Conservation (phyloP, 2,113 vertebrate genomes). For the Pseudopipra pipra region DNA sequence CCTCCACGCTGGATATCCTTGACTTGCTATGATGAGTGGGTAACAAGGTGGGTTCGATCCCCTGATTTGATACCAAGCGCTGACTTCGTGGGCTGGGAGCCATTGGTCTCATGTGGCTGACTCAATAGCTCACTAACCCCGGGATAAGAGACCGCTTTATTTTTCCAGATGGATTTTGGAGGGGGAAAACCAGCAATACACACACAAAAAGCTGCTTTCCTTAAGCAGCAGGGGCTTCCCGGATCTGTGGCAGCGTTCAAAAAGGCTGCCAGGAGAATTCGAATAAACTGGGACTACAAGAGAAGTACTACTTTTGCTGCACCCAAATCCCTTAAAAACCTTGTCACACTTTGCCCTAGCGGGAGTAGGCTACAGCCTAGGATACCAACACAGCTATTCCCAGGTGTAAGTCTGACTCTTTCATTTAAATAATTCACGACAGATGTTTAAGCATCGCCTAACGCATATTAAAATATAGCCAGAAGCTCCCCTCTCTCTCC, state of each 20-base stretch:
- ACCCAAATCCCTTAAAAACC: constrained; percentile 12
- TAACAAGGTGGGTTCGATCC: neutral
- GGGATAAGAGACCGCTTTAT: neutral
- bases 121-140: neutral
- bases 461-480: constrained; percentile 27
- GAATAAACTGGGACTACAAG: neutral
- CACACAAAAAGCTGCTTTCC: neutral
- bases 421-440: constrained; percentile 7
- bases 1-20: neutral
- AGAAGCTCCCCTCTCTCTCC: neutral
- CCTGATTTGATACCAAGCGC: neutral
- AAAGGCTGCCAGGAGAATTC: neutral
- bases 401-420: neutral
- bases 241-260: neutral
- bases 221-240: neutral
- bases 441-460: neutral
- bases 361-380: neutral
- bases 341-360: neutral
- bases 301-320: neutral
- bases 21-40: neutral
- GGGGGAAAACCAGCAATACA: neutral
- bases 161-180: neutral
- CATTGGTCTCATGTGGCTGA: neutral
- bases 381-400: neutral
- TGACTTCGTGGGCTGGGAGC: neutral